phyloP scores from a whole-genome alignment of 2,113 vertebrate genomes.

The Lipophrys pholis region DNA sequence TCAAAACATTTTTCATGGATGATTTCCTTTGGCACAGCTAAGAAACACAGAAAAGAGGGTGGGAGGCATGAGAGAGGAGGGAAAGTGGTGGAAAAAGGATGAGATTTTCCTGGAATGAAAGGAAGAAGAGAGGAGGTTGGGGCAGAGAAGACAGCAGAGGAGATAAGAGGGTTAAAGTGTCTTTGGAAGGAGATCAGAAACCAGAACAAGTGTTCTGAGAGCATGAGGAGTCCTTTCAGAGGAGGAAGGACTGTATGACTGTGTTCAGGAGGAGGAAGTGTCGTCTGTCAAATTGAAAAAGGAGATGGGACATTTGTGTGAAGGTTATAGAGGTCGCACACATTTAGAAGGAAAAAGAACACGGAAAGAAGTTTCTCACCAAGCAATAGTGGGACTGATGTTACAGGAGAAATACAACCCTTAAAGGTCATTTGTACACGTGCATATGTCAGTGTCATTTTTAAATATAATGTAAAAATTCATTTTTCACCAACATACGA shows the following conservation, averaged over 20 bases:
- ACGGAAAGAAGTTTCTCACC: not conserved
- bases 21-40: constrained; percentile 67
- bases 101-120: constrained; percentile 21
- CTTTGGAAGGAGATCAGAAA: constrained; percentile 27
- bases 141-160: constrained; percentile 21
- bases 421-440: too few species aligned
- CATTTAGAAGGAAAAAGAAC: not conserved
- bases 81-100: constrained; percentile 2
- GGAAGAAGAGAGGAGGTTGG: constrained; percentile 12
- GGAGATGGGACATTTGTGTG: not conserved
- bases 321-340: not conserved
- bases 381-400: too few species aligned
- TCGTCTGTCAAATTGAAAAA: not conserved
- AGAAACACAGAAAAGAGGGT: constrained; percentile 38
- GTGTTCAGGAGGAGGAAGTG: constrained; percentile 4
- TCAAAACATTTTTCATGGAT: constrained; percentile 81
- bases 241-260: not conserved
- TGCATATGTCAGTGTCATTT: too few species aligned
- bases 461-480: too few species aligned
- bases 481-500: too few species aligned
- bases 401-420: too few species aligned
- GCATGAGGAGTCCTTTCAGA: constrained; percentile 7
- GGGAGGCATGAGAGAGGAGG: constrained; percentile 26
- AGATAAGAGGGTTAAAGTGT: constrained; percentile 31
- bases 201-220: constrained; percentile 4